phyloP scores from a whole-genome alignment of 2,888 invertebrate genomes.

The Emesis russula region DNA sequence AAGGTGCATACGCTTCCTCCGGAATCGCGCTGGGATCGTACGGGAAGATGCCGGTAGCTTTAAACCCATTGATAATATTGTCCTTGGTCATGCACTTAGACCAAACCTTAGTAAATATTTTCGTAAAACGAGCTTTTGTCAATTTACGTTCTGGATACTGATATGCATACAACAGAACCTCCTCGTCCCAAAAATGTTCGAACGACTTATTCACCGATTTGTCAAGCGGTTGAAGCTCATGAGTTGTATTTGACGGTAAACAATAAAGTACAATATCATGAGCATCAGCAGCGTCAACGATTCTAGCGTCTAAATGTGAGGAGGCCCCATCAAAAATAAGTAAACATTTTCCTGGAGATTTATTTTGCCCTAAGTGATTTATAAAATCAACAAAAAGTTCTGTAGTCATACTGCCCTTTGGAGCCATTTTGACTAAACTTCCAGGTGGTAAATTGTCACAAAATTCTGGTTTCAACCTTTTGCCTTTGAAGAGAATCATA shows the following conservation, averaged over 20 bases:
- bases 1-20: slow-evolving; percentile 9
- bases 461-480: slow-evolving; percentile 47
- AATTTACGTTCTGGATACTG: slow-evolving; percentile 60
- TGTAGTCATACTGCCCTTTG: slow-evolving; percentile 73
- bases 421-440: slow-evolving; percentile 63
- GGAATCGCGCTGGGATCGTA: slow-evolving; percentile 27
- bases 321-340: slow-evolving; percentile 76
- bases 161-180: slow-evolving; percentile 65
- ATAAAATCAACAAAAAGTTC: slow-evolving; percentile 62
- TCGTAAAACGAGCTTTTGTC: slow-evolving; percentile 68
- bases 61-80: slow-evolving; percentile 1
- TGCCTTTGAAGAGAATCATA: slow-evolving; percentile 61
- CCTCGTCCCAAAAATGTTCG: slow-evolving; percentile 79
- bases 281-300: slow-evolving; percentile 77
- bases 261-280: slow-evolving; percentile 75
- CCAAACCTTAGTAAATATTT: slow-evolving; percentile 67
- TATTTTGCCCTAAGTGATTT: slow-evolving; percentile 75
- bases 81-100: neutral
- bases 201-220: slow-evolving; percentile 79
- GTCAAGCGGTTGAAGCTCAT: slow-evolving; percentile 78
- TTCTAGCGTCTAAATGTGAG: slow-evolving; percentile 71
- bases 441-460: slow-evolving; percentile 71
- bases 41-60: slow-evolving; percentile 4
- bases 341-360: slow-evolving; percentile 69
- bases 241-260: slow-evolving; percentile 76